Evolutionary conservation across 2,113 vertebrate genomes (phyloP), one percentile per base, ranked within the genome.

Genomic region (Tragelaphus imberbis): DNA sequence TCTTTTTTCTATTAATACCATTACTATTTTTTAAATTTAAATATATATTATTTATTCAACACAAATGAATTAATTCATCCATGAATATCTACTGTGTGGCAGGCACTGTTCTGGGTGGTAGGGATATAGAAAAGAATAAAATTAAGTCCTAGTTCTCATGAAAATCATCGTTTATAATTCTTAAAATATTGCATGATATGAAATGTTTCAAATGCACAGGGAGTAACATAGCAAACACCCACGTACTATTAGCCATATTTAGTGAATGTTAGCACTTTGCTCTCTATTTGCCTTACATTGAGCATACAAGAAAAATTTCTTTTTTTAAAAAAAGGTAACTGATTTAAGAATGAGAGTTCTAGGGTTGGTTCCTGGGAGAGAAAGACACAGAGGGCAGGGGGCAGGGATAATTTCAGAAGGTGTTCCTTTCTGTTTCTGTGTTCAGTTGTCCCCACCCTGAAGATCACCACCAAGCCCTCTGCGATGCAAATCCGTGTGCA

Each of bases 391-490:
- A 1, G 13, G 55, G 9, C 4, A 5, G 49, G 33, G 1, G 23
- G 2, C 28, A 71, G 88, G 82, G 15, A 5, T 49, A 9, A 65
- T 40, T 51, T 79, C 47, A 51, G 5, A 25, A 61, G 47, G 6
- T 33, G 8, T 1, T 28, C 13, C 49, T 25, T 77, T 9, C 21
- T 47, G 6, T 25, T 40, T 14, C 84, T 81, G 55, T 6, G 14
- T 51, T 82, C 55, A 94, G 96, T 92, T 6, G 55, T 53, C 25
- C 98, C 97, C 55, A 85, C 88, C 2, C 9, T 96, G 85, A 94
- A 36, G 81, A 90, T 96, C 65, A 96, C 61, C 33, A 56, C 27
- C 3, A 36, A 79, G 11, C 53, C 82, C 9, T 49, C 21, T 5
- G 44, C 3, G 25, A 23, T n/a, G 1, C 23, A 11, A 0, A 2